Evolutionary conservation across 2,797 vertebrate species (phyloP).

Genomic region (Tiaroga cobitis): DNA sequence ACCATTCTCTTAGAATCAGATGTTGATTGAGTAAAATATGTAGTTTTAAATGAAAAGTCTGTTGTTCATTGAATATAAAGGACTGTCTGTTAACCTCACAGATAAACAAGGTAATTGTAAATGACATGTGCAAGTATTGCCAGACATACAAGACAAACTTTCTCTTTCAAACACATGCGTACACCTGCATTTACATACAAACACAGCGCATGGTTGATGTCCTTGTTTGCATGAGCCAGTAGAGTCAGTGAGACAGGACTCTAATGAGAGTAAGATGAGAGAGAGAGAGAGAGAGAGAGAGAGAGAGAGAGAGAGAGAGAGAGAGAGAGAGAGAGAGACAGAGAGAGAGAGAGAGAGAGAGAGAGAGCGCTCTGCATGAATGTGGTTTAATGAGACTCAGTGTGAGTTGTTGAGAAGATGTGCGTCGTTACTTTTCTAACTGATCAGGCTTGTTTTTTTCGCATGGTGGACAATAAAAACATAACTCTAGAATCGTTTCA

Average conservation of each 20-base stretch:
- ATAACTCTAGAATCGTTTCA: background rate
- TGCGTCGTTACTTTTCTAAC: background rate
- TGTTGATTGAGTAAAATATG: conserved; percentile 1
- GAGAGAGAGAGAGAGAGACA: background rate
- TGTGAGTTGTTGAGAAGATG: too few relatives aligned
- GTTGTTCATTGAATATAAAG: conserved; percentile 23
- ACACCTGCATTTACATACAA: conserved; percentile 34
- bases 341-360: background rate
- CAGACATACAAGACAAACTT: conserved; percentile 8
- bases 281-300: background rate
- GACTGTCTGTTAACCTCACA: conserved; percentile 21
- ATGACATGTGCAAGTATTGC: conserved; percentile 14
- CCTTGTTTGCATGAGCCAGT: conserved; percentile 36
- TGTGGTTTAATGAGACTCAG: background rate
- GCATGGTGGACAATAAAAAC: background rate
- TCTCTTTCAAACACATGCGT: conserved; percentile 5
- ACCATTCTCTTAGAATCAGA: conserved; percentile 1
- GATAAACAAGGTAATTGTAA: conserved; percentile 32
- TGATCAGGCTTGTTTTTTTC: background rate
- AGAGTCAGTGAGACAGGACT: conserved; percentile 11
- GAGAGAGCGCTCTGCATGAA: background rate
- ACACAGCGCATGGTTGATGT: background rate
- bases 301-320: background rate
- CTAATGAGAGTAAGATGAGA: conserved; percentile 28
- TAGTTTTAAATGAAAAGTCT: conserved; percentile 21